phyloP scores from a whole-genome alignment of 2,797 vertebrate species.

The Botia almorhae region DNA sequence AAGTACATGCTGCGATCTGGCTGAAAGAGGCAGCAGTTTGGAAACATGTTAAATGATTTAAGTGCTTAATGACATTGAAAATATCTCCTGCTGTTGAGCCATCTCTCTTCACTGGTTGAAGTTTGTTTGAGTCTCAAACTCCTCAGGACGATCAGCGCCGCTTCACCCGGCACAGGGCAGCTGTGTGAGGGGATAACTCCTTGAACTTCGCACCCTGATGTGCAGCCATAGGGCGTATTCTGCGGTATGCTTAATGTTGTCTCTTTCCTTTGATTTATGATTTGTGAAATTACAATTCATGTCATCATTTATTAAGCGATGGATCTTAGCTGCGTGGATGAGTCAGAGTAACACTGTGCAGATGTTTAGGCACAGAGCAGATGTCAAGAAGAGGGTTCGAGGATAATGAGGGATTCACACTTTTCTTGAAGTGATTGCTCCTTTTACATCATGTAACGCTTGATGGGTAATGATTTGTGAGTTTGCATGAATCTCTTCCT shows the following conservation, averaged over 20 bases:
- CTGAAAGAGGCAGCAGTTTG: constrained; percentile 32
- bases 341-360: constrained; percentile 50
- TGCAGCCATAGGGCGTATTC: constrained; percentile 34
- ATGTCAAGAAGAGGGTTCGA: constrained; percentile 46
- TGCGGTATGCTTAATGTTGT: constrained; percentile 46
- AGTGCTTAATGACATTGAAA: constrained; percentile 8
- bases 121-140: constrained; percentile 19
- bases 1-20: constrained; percentile 28
- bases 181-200: background rate
- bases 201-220: constrained; percentile 47
- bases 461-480: constrained; percentile 51
- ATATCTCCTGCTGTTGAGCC: constrained; percentile 13
- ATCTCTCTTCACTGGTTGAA: background rate
- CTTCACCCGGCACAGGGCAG: constrained; percentile 1
- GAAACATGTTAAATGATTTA: constrained; percentile 40
- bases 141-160: no score
- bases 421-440: constrained; percentile 46
- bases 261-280: constrained; percentile 48
- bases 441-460: constrained; percentile 48
- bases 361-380: constrained; percentile 56
- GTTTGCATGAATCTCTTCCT: constrained; percentile 25
- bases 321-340: constrained; percentile 14
- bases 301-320: constrained; percentile 43
- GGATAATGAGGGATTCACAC: constrained; percentile 41
- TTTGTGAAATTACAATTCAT: constrained; percentile 43